Base-by-base conservation (phyloP, 2,113 vertebrate species). In the Lepisosteus oculatus region DNA sequence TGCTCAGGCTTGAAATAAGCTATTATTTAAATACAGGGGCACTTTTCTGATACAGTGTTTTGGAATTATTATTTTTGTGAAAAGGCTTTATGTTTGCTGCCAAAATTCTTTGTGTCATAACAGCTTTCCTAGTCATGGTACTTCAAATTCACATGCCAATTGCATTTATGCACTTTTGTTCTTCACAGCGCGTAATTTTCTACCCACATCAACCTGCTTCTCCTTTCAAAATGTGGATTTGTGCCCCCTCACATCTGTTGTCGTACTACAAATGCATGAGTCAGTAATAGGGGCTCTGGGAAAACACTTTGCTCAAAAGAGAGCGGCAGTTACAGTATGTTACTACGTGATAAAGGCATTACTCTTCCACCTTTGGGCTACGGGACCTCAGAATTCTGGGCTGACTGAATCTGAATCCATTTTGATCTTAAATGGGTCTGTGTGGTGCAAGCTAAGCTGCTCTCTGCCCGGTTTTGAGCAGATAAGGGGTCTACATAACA, bases 291-390 rank as follows among this genome's bases (percentile, higher is more conserved):
- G 47, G 67, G 43, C 43, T 47, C 47, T 13, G 17, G 47, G 56
- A 81, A 75, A 75, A 78, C 65, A 78, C 67, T 55, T 42, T 44
- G 65, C 57, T 44, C 77, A 79, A 81, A 62, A 57, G 72, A 59
- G 76, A 81, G 79, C 81, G 79, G 75, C 67, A 78, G 81, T 79
- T 80, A 82, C 81, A 82, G 84, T 76, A 71, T 87, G 87, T 86
- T 82, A 85, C 86, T 79, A 72, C 73, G 80, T 80, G 89, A 89
- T 90, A 90, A 90, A 85, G 77, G 86, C 86, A 89, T 90, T 89
- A 90, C 83, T 77, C 85, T 86, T 84, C 85, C 85, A 87, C 89
- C 89, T 88, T 85, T 85, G 85, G 89, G 84, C 74, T 75, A 69
- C 75, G 76, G 80, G 75, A 80, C 80, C 77, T 77, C 79, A 75